Evolutionary conservation across 2,888 invertebrate genomes (phyloP).

Genomic region (Drosophila birchii): DNA sequence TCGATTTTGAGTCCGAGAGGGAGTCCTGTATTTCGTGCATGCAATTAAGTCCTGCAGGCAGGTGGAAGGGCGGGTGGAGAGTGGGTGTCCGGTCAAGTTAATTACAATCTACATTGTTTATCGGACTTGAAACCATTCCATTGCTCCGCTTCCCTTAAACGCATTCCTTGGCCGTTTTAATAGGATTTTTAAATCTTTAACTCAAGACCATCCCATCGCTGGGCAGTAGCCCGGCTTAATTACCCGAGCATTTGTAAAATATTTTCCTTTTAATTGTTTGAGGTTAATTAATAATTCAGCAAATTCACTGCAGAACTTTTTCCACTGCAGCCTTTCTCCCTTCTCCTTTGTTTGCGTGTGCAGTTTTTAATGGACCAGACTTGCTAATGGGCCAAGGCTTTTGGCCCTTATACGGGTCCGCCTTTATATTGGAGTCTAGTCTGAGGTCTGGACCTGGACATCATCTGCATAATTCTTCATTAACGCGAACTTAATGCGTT

Average conservation of each 20-base stretch:
- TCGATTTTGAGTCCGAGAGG: slow-evolving; percentile 8
- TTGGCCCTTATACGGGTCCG: slow-evolving; percentile 28
- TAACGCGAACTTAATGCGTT: slow-evolving; percentile 70
- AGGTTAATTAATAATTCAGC: slow-evolving; percentile 76
- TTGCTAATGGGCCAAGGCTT: slow-evolving; percentile 70
- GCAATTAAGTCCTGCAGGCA: slow-evolving; percentile 61
- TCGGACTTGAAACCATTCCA: slow-evolving; percentile 43
- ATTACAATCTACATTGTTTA: slow-evolving; percentile 80
- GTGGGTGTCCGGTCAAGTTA: slow-evolving; percentile 57
- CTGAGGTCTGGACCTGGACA: slow-evolving; percentile 36
- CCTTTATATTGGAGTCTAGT: slow-evolving; percentile 66
- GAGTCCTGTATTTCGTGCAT: slow-evolving; percentile 54
- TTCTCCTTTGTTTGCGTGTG: slow-evolving; percentile 30
- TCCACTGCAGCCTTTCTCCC: slow-evolving; percentile 36
- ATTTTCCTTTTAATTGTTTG: slow-evolving; percentile 74
- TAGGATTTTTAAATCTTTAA: slow-evolving; percentile 61
- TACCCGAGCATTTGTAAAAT: slow-evolving; percentile 51
- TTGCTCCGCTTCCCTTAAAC: slow-evolving; percentile 12
- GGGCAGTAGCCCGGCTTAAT: slow-evolving; percentile 44
- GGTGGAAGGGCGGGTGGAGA: slow-evolving; percentile 12
- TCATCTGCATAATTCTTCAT: slow-evolving; percentile 74
- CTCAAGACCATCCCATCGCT: slow-evolving; percentile 7
- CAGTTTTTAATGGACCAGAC: slow-evolving; percentile 75
- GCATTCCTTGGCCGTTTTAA: slow-evolving; percentile 50
- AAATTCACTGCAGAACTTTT: slow-evolving; percentile 71